Percentiles rank a stretch among this genome's conserved stretches.
These are phyloP conservation scores for Daubentonia madagascariensis DNA, from an alignment of 2,113 vertebrate genomes.

Conservation along the genomic window DNA sequence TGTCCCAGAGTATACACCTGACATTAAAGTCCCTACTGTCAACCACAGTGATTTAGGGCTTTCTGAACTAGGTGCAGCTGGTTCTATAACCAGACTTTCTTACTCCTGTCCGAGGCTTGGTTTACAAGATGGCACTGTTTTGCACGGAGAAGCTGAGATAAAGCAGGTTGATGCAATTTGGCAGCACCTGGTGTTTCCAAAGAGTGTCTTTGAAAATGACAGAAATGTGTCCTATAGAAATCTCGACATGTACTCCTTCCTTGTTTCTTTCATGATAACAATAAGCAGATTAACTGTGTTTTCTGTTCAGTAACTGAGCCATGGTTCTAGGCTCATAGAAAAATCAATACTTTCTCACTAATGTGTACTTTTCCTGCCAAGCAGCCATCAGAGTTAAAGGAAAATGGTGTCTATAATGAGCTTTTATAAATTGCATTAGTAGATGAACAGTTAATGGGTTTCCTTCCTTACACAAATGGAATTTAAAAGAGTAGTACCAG, in stretches of 20 bases:
- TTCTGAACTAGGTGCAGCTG: neutral
- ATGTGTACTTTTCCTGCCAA: neutral
- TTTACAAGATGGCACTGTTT: neutral
- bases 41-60: neutral
- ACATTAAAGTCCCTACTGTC: neutral
- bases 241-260: neutral
- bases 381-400: neutral
- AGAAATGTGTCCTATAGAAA: neutral
- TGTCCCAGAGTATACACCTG: neutral
- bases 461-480: neutral
- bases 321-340: neutral
- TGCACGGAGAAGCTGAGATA: neutral
- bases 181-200: neutral
- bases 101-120: neutral
- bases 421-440: constrained; percentile 5
- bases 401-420: neutral
- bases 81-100: neutral
- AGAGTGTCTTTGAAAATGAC: neutral
- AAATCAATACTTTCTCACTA: neutral
- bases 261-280: neutral
- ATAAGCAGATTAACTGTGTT: neutral
- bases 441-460: neutral
- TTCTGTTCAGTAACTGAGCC: neutral
- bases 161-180: neutral
- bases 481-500: neutral